These are phyloP conservation scores for Burhinus oedicnemus DNA, from an alignment of 2,113 vertebrate species.

Conservation along the genomic window DNA sequence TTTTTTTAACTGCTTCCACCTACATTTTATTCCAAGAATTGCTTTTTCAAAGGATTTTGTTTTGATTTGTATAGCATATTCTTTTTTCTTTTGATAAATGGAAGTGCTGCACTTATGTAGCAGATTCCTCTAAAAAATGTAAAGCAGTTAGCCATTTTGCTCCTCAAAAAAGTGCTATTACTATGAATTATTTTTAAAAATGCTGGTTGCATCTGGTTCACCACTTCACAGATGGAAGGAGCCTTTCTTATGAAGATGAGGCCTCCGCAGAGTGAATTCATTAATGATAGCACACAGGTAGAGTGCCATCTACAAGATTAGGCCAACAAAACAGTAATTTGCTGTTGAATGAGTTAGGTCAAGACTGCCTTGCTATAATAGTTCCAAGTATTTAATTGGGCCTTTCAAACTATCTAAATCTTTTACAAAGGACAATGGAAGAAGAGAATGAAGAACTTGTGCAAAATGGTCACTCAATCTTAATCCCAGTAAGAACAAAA, in stretches of 20 bases:
- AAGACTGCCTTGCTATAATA: background rate
- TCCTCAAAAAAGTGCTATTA: background rate
- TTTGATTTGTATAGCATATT: background rate
- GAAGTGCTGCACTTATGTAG: rapidly evolving
- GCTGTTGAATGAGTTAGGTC: background rate
- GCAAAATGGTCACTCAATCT: background rate
- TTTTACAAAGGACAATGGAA: background rate
- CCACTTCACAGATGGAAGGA: background rate
- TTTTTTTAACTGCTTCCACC: background rate
- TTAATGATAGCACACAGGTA: background rate
- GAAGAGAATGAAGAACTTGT: background rate
- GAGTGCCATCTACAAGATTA: background rate
- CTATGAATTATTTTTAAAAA: background rate
- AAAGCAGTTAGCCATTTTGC: background rate
- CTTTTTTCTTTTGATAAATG: background rate
- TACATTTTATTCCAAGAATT: background rate
- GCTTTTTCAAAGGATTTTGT: background rate
- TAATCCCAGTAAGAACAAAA: background rate
- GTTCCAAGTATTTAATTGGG: background rate
- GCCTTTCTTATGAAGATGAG: background rate
- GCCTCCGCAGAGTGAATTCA: background rate
- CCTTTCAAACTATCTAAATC: background rate
- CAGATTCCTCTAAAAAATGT: background rate
- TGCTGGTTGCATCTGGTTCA: background rate
- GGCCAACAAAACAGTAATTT: background rate